A percentile compares a stretch with the other conserved stretches of the same genome.
phyloP scores from a whole-genome alignment of 2,888 invertebrate genomes.

The Heliconius hortense region DNA sequence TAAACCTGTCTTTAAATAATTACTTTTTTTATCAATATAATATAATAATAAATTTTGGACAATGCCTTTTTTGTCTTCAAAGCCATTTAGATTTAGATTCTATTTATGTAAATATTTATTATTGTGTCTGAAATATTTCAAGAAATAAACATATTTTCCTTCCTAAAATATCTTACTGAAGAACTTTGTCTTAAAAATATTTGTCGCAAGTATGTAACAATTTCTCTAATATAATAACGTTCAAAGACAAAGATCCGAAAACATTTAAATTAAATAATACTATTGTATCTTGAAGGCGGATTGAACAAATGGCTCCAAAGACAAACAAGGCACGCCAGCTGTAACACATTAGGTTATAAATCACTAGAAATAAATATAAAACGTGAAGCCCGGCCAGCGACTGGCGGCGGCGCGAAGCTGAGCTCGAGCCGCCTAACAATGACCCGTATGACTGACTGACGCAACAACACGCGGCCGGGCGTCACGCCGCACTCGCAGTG shows the following conservation, averaged over 20 bases:
- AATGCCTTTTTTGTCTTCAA: conserved; percentile 32
- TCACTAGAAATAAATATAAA: conserved; percentile 72
- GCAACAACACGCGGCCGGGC: conserved; percentile 73
- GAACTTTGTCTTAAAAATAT: neutral
- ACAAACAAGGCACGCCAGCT: conserved; percentile 54
- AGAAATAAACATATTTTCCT: neutral
- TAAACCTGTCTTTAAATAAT: conserved; percentile 62
- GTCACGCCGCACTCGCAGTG: conserved; percentile 58
- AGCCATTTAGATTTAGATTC: conserved; percentile 1
- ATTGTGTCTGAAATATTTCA: no score
- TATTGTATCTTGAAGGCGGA: neutral
- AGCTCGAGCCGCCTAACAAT: conserved; percentile 65
- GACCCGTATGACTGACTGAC: conserved; percentile 72
- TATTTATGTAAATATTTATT: no score
- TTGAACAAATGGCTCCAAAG: conserved; percentile 25
- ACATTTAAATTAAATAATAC: neutral
- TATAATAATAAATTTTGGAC: conserved; percentile 39
- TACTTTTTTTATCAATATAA: conserved; percentile 42
- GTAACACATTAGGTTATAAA: conserved; percentile 71
- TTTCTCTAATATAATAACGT: conserved; percentile 12
- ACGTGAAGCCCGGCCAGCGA: conserved; percentile 59
- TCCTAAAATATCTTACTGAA: neutral
- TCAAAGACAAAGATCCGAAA: neutral
- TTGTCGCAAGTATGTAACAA: neutral
- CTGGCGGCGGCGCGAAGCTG: conserved; percentile 59